These are phyloP conservation scores for Zophobas atratus DNA, from an alignment of 1,140 invertebrate species.

Conservation along the genomic window DNA sequence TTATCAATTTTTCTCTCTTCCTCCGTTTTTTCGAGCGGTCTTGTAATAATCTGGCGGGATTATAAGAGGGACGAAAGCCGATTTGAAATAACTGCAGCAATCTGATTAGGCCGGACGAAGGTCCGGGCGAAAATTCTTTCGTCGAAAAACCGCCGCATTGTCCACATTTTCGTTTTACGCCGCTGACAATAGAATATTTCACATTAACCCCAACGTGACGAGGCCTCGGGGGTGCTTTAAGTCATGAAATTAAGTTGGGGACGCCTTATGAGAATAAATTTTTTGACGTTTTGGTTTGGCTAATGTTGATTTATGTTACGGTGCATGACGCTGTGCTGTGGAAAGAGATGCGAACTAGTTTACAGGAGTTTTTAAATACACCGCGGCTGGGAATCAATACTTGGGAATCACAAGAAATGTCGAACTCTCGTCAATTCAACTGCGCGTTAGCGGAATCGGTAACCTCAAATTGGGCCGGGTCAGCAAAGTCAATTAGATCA, in stretches of 20 bases:
- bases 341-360: no score
- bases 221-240: conserved; percentile 2
- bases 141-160: not conserved
- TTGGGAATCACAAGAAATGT: no score
- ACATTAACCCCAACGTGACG: conserved; percentile 7
- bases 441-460: no score
- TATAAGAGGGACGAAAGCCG: conserved; percentile 15
- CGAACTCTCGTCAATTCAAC: no score
- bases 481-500: no score
- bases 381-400: no score
- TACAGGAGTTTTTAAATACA: no score
- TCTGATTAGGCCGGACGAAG: conserved; percentile 7
- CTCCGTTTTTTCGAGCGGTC: not conserved
- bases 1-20: conserved; percentile 27
- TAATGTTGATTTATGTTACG: conserved; percentile 11
- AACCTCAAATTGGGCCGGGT: no score
- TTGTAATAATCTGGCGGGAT: conserved; percentile 10
- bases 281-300: not conserved
- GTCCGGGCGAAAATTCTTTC: conserved; percentile 11
- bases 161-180: conserved; percentile 2
- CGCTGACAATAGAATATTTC: conserved; percentile 20
- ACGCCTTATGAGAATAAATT: conserved; percentile 8
- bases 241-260: conserved; percentile 30
- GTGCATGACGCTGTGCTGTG: no score
- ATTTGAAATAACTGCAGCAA: conserved; percentile 20